Base-by-base conservation (phyloP, 1,140 invertebrate genomes). In the Bombus cullumanus region DNA sequence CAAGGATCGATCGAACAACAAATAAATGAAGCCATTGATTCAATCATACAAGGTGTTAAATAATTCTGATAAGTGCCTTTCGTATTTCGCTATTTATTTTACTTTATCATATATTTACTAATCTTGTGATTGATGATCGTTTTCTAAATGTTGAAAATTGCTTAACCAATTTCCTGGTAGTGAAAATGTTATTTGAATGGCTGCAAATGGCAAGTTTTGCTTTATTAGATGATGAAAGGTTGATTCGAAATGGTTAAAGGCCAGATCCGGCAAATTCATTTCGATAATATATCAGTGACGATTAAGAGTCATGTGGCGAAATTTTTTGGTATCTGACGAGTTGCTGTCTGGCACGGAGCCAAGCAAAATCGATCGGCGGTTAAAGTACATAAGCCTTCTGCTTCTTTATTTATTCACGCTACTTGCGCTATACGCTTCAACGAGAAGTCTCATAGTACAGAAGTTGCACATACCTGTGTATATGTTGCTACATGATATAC, bases 361-460 rank as follows among this genome's bases (percentile, higher is more conserved):
- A 92, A 87, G 75, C 37, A 88, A 91, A 91, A 92, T 92, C 90
- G 90, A 92, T 92, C 86, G 90, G 68, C 62, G 59, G 74, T 64
- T 73, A 78, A 74, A 81, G 86, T 86, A 81, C 82, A 86, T 78
- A 86, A 90, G 81, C 86, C 86, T 53, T 53, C 78, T 71, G 74
- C 78, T 84, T 89, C 81, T 88, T 91, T 91, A 91, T 91, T 91
- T 91, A 91, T 91, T 91, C 89, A 91, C 76, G 81, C 81, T 85
- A 71, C 78, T 64, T 83, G 66, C 81, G 77, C 86, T 76, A 59
- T 59, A 71, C 34, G 34, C 57, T 57, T 72, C 69, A n/a, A 39
- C 47, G 74, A 47, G 57, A 43, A 74, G 34, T 78, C 34, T 68
- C 34, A 10, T 68, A 25, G 66, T 8, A 22, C 31, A 37, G 66